Conservation (phyloP, 2,888 invertebrate genomes). For the Meteorus colon region DNA sequence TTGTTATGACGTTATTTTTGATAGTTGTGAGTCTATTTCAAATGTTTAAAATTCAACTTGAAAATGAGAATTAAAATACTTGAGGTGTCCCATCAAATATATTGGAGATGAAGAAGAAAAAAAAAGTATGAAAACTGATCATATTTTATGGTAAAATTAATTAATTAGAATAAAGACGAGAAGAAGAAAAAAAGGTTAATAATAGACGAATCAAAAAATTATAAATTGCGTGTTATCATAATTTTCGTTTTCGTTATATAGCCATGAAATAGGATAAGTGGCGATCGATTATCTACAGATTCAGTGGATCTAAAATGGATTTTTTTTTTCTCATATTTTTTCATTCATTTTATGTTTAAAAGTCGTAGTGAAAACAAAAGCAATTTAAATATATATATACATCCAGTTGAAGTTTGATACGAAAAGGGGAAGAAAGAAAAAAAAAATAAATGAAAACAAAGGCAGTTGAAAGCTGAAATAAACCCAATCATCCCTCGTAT, state of each 20-base stretch:
- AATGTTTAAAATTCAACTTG: no score
- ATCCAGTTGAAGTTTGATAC: constrained; percentile 28
- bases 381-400: constrained; percentile 5
- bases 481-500: constrained; percentile 48
- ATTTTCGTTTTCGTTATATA: constrained; percentile 24
- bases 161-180: background rate
- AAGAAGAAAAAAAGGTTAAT: background rate
- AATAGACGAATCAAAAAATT: background rate
- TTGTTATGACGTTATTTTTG: no score
- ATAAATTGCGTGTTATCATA: background rate
- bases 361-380: background rate
- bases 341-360: background rate
- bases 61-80: no score
- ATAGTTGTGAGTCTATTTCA: no score
- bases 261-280: constrained; percentile 15
- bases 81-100: no score
- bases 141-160: background rate
- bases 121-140: no score
- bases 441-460: background rate
- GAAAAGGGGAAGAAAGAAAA: background rate
- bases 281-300: constrained; percentile 11
- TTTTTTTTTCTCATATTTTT: constrained; percentile 2
- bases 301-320: constrained; percentile 2
- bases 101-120: background rate
- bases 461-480: constrained; percentile 14